phyloP scores from a whole-genome alignment of 2,113 vertebrate species.

The Etheostoma spectabile region DNA sequence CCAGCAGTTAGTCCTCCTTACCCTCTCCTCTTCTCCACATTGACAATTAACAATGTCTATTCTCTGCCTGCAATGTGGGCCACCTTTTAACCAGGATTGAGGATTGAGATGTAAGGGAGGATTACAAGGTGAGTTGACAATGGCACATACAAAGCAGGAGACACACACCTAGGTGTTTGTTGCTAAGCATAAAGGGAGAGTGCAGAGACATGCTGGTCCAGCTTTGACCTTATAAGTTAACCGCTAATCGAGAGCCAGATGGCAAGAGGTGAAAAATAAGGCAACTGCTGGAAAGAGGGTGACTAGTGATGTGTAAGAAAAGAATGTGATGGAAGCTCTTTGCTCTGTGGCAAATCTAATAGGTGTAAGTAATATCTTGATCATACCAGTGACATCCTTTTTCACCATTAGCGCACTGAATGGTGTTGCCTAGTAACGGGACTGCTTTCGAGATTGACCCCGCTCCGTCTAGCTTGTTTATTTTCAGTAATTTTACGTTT shows the following conservation, averaged over 20 bases:
- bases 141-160: slow-evolving; percentile 37
- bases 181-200: slow-evolving; percentile 49
- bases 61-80: slow-evolving; percentile 44
- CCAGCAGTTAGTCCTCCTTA: background rate
- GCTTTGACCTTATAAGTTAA: slow-evolving; percentile 53
- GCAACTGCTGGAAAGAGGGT: background rate
- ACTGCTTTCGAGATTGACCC: no score
- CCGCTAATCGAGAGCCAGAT: slow-evolving; percentile 35
- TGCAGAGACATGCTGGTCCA: slow-evolving; percentile 2
- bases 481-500: no score
- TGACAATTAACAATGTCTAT: slow-evolving; percentile 53
- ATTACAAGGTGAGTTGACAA: slow-evolving; percentile 66
- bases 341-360: background rate
- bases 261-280: slow-evolving; percentile 14
- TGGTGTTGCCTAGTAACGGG: no score
- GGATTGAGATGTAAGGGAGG: slow-evolving; percentile 49
- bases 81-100: slow-evolving; percentile 43
- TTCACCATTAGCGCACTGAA: no score
- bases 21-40: background rate
- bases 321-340: slow-evolving; percentile 3
- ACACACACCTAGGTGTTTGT: slow-evolving; percentile 61
- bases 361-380: background rate
- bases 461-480: no score
- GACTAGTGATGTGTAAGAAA: slow-evolving; percentile 9
- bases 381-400: background rate